Conservation (phyloP, 2,113 vertebrate genomes). For the Phylloscopus trochilus region DNA sequence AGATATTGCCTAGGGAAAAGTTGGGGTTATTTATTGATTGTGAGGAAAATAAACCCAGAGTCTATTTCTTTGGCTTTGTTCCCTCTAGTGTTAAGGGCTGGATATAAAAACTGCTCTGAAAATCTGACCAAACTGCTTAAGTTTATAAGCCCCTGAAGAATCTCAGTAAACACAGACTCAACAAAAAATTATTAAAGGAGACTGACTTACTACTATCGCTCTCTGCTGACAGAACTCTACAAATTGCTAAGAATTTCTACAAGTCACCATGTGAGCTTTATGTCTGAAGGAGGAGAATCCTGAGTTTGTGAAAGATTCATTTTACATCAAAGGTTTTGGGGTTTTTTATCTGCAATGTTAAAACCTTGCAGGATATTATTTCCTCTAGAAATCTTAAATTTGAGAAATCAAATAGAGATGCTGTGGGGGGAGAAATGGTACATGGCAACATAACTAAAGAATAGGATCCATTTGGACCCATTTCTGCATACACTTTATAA, state of each 20-base stretch:
- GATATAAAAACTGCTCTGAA: conserved; percentile 5
- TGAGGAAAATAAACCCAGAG: background rate
- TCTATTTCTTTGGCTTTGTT: conserved; percentile 7
- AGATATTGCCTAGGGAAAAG: background rate
- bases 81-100: background rate
- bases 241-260: background rate
- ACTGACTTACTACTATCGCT: background rate
- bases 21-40: background rate
- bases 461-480: background rate
- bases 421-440: background rate
- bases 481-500: background rate
- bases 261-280: background rate
- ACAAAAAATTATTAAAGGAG: conserved; percentile 10
- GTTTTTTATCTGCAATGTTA: background rate
- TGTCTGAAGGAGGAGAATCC: background rate
- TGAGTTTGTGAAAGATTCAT: background rate
- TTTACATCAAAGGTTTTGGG: background rate
- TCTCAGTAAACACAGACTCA: conserved; percentile 3
- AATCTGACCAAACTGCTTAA: conserved; percentile 24
- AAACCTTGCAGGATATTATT: background rate
- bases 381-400: background rate
- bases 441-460: background rate
- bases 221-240: background rate
- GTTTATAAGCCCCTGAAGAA: conserved; percentile 37
- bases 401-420: background rate